These are phyloP conservation scores for Hyalella azteca DNA, from an alignment of 2,888 invertebrate genomes.

Conservation along the genomic window DNA sequence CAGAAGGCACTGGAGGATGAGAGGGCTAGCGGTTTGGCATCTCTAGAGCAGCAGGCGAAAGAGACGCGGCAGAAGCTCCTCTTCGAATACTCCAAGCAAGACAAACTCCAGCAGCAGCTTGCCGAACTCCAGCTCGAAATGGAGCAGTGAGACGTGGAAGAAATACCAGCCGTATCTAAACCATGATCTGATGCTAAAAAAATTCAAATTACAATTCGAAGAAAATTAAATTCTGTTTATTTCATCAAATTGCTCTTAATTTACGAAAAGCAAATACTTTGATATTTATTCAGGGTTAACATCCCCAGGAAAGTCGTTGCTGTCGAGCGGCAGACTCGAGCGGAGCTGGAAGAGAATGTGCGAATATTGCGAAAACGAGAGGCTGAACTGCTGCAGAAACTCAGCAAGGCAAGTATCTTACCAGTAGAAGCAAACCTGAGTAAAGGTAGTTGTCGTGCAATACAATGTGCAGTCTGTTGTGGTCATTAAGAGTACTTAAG, in stretches of 20 bases:
- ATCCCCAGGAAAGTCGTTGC: slow-evolving; percentile 44
- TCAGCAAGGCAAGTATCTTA: neutral
- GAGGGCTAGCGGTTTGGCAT: slow-evolving; percentile 28
- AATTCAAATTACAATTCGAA: too few relatives aligned
- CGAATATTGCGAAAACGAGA: neutral
- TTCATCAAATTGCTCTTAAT: too few relatives aligned
- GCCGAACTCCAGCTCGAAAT: neutral
- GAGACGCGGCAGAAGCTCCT: slow-evolving; percentile 53
- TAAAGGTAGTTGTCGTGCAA: too few relatives aligned
- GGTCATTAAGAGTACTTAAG: too few relatives aligned
- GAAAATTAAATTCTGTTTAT: too few relatives aligned
- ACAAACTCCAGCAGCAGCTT: slow-evolving; percentile 50
- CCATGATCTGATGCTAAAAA: too few relatives aligned
- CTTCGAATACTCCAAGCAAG: slow-evolving; percentile 57
- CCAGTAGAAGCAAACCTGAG: too few relatives aligned
- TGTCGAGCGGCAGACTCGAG: slow-evolving; percentile 42
- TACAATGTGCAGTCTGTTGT: too few relatives aligned
- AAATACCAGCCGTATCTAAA: too few relatives aligned
- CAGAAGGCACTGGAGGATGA: slow-evolving; percentile 23
- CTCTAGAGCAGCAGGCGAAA: slow-evolving; percentile 43
- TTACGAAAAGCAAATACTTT: too few relatives aligned
- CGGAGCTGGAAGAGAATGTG: slow-evolving; percentile 44
- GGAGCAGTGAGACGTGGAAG: neutral
- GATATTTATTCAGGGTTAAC: too few relatives aligned
- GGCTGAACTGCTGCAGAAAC: slow-evolving; percentile 43